Base-by-base conservation (phyloP, 2,888 invertebrate species). In the Andricus curvator region DNA sequence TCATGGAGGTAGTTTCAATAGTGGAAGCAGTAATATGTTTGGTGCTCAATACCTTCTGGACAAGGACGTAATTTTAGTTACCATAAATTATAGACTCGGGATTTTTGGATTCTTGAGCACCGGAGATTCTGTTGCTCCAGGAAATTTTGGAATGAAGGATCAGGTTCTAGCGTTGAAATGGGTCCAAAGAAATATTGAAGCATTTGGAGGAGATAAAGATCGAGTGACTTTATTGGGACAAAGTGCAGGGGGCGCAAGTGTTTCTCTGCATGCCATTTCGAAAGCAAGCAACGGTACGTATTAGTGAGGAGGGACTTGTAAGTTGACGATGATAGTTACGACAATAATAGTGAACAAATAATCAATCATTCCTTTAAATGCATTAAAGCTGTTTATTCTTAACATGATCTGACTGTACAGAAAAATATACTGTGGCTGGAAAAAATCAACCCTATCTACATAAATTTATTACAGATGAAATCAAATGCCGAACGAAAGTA, bases 121-220 rank as follows among this genome's bases (percentile, higher is more conserved):
- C 2, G 85, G 86, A n/a, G 84, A 87, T 77, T 66, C 76, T 22
- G 37, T 77, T 15, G 84, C 85, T 2, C 81, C 84, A 6, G 84
- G 84, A 4, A 84, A 84, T 77, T 81, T 81, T 60, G 84, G 84
- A 9, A 60, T 84, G 33, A 84, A 84, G 60, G 84, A 84, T 70
- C 84, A 83, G 51, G 80, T 83, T 0, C 33, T 80, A 60, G 84
- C 84, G 9, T 60, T 84, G 4, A 33, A 68, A 25, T 84, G 84
- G 84, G 66, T 84, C 15, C 68, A 81, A 60, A 2, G 22, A 13
- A 83, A 83, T 56, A 84, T 84, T n/a, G 17, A 37, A 15, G 77
- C 80, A 29, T 84, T 84, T 67, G 81, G 83, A 5, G 84, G 84
- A 15, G 81, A 84, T 80, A 65, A 83, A 4, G 66, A 83, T 9